Conservation (phyloP, 1,140 invertebrate genomes). For the Dreissena polymorpha region DNA sequence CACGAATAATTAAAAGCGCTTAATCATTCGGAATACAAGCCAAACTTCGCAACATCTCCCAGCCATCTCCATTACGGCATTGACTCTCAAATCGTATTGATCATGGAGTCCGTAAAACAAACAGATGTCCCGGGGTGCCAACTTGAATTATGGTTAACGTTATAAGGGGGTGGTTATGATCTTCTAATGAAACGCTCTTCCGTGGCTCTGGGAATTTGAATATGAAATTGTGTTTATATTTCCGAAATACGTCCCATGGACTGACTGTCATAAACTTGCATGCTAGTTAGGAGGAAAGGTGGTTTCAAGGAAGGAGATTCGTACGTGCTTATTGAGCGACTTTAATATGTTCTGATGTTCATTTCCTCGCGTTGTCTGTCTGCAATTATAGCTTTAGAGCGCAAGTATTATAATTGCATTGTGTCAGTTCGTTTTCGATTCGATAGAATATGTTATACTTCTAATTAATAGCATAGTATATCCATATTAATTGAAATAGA, state of each 20-base stretch:
- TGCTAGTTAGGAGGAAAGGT: not conserved
- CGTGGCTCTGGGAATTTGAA: slow-evolving; percentile 19
- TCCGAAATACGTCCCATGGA: slow-evolving; percentile 13
- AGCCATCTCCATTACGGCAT: slow-evolving; percentile 24
- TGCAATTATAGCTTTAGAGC: not conserved
- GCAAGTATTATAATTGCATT: not conserved
- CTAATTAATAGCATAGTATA: too few relatives aligned
- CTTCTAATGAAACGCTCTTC: slow-evolving; percentile 31
- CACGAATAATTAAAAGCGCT: slow-evolving; percentile 54
- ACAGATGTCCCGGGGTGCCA: slow-evolving; percentile 50
- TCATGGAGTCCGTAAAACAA: slow-evolving; percentile 43
- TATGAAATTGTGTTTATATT: slow-evolving; percentile 55
- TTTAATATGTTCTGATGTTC: not conserved
- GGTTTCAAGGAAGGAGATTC: too few relatives aligned
- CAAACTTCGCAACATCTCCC: slow-evolving; percentile 42
- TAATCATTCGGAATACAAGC: slow-evolving; percentile 33
- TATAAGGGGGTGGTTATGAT: slow-evolving; percentile 34
- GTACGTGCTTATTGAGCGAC: not conserved
- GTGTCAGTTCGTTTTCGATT: not conserved
- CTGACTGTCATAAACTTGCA: slow-evolving; percentile 26
- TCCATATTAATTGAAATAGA: not conserved
- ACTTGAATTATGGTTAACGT: slow-evolving; percentile 45
- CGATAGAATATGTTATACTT: not conserved
- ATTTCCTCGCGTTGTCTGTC: not conserved
- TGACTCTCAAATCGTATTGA: slow-evolving; percentile 53